phyloP scores from a whole-genome alignment of 2,113 vertebrate species.

The Chlorodrepanis virens region DNA sequence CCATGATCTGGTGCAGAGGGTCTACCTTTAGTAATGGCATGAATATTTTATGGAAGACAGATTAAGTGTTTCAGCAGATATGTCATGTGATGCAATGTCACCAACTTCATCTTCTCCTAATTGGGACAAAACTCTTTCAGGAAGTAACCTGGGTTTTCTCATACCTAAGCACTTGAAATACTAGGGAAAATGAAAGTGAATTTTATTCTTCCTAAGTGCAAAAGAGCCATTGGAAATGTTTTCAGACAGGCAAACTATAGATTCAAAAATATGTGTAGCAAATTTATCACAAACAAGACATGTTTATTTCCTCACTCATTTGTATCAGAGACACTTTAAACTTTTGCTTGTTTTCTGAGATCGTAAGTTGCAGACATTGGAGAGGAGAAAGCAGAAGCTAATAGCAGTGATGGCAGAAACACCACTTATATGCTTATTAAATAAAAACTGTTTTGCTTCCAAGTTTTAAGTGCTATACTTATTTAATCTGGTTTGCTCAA shows the following conservation, averaged over 20 bases:
- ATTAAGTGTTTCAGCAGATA: not conserved
- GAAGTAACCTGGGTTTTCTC: not conserved
- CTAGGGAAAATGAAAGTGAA: not conserved
- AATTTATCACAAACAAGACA: not conserved
- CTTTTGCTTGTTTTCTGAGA: not conserved
- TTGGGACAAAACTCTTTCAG: not conserved
- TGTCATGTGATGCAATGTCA: not conserved
- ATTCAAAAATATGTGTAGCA: not conserved
- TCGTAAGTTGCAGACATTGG: not conserved
- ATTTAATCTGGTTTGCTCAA: slow-evolving; percentile 23
- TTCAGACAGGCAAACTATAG: not conserved
- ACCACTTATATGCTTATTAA: not conserved
- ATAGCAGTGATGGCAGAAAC: not conserved
- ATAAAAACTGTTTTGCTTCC: not conserved
- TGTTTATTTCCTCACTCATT: not conserved
- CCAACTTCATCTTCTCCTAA: not conserved
- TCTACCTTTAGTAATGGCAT: not conserved
- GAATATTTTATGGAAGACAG: not conserved
- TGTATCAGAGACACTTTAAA: not conserved
- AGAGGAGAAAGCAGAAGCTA: not conserved
- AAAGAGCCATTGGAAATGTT: not conserved
- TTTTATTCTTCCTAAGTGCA: not conserved
- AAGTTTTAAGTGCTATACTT: not conserved
- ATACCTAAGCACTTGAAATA: slow-evolving; percentile 16
- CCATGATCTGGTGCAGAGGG: not conserved